Base-by-base conservation (phyloP, 2,113 vertebrate species). In the Oncorhynchus tshawytscha region DNA sequence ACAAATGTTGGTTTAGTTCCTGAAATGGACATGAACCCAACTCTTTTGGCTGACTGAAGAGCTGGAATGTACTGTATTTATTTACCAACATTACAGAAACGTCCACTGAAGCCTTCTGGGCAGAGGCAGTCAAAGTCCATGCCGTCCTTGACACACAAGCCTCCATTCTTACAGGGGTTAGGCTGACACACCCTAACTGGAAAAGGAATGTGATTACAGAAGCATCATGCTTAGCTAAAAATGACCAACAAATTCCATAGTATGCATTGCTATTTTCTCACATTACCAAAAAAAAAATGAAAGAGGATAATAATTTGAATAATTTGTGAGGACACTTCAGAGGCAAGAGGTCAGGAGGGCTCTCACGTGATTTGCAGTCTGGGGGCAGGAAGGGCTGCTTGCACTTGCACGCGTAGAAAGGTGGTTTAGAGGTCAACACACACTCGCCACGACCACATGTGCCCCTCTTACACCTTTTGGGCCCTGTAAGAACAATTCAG, bases 21-120 rank as follows among this genome's bases (percentile, higher is more conserved):
- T 54, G 51, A 54, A 54, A 54, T 54, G 15, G 51, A 54, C 5
- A 3, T 54, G 51, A 54, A 13, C 51, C 51, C 51, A 54, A 39
- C 15, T 68, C 29, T 27, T 1, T 27, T 18, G 4, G 1, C 4
- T 31, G 27, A 31, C 66, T 67, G 12, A 18, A 68, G 18, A 4
- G 29, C 16, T 34, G 67, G 15, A 68, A 29, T 39, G 12, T 18
- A 13, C 9, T 9, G 6, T 12, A 49, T n/a, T 27, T 73, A 80
- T 82, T 93, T 91, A 94, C 93, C 91, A 65, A 93, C 90, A 13
- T 88, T 80, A 83, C 93, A 94, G 78, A 89, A 91, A n/a, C 25
- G 73, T 74, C 93, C 93, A 51, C 54, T 81, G 79, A 74, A 93
- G 7, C 84, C 89, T 48, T 3, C 0, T 0, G 71, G 51, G 73